A percentile compares a stretch with the other conserved stretches of the same genome.
These are phyloP conservation scores for Harmothoe impar DNA, from an alignment of 2,888 invertebrate genomes.

Conservation along the genomic window DNA sequence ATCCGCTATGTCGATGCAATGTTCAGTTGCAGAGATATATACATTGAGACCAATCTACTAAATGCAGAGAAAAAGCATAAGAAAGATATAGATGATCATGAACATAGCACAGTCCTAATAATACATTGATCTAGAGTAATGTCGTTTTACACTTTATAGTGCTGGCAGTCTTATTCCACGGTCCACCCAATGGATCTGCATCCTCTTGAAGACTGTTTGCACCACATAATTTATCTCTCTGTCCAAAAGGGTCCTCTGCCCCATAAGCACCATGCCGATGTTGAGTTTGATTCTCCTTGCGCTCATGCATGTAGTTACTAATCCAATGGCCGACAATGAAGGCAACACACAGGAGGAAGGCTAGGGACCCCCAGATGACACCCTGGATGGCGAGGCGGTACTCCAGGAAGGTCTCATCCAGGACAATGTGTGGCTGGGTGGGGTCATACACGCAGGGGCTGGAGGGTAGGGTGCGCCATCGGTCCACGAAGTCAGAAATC, in stretches of 20 bases:
- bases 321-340: slow-evolving; percentile 2
- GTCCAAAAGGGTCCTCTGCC: neutral
- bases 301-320: neutral
- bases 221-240: too few relatives aligned
- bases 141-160: too few relatives aligned
- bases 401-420: neutral
- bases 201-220: too few relatives aligned
- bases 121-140: too few relatives aligned
- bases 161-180: too few relatives aligned
- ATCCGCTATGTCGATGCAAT: too few relatives aligned
- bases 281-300: neutral
- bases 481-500: neutral
- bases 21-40: too few relatives aligned
- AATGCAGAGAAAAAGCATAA: too few relatives aligned
- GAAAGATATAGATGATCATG: too few relatives aligned
- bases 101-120: too few relatives aligned
- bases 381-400: neutral
- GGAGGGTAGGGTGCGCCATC: neutral
- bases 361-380: neutral
- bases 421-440: neutral
- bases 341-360: neutral
- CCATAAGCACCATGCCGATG: neutral
- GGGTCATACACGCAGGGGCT: neutral
- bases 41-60: too few relatives aligned
- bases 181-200: too few relatives aligned